Conservation (phyloP, 1,140 invertebrate genomes). For the Stegodyphus dumicola region DNA sequence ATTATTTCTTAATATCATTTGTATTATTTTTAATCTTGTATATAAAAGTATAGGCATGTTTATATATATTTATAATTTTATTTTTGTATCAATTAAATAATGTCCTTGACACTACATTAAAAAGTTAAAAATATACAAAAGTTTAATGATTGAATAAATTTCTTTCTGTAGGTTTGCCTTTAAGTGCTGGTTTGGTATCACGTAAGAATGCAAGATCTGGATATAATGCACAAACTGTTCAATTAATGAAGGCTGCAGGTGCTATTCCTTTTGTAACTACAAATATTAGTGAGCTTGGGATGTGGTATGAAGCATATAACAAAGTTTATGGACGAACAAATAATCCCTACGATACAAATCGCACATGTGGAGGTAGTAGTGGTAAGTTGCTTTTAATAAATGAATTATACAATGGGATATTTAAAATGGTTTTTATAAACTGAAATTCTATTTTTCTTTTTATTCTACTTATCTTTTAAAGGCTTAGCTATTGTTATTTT, state of each 20-base stretch:
- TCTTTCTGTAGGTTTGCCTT: slow-evolving; percentile 70
- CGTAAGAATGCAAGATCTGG: slow-evolving; percentile 72
- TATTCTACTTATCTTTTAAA: not conserved
- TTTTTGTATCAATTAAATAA: too few species aligned
- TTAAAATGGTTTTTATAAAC: too few species aligned
- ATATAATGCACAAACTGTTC: slow-evolving; percentile 77
- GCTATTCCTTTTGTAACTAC: slow-evolving; percentile 83
- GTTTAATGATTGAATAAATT: not conserved
- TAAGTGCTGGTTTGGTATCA: slow-evolving; percentile 69
- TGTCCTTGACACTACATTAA: too few species aligned
- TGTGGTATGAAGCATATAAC: slow-evolving; percentile 89
- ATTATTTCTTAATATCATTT: too few species aligned
- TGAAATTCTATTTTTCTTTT: not conserved
- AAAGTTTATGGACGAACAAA: slow-evolving; percentile 85
- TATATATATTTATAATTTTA: too few species aligned
- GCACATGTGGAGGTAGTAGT: slow-evolving; percentile 80
- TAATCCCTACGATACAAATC: slow-evolving; percentile 89
- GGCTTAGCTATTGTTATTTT: not conserved
- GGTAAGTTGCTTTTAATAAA: slow-evolving; percentile 75
- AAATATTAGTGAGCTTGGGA: slow-evolving; percentile 86
- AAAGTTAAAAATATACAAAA: too few species aligned
- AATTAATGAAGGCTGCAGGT: slow-evolving; percentile 76
- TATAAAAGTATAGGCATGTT: too few species aligned
- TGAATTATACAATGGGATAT: too few species aligned
- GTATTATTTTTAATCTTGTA: too few species aligned